phyloP scores from a whole-genome alignment of 2,888 invertebrate species.

The Rhagonycha lutea region DNA sequence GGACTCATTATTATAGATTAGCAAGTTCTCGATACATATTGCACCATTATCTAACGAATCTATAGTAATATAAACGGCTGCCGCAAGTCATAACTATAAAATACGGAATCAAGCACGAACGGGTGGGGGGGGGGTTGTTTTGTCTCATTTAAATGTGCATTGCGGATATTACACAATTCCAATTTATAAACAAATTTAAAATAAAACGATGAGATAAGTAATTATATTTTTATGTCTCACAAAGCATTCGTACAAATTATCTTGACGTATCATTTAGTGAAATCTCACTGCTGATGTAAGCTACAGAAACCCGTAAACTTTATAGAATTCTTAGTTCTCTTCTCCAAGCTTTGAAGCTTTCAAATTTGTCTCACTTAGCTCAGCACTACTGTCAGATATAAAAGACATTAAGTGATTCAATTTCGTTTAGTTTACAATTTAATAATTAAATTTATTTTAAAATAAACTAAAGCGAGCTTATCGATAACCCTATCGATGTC shows the following conservation, averaged over 20 bases:
- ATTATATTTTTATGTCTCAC: not conserved
- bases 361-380: slow-evolving; percentile 18
- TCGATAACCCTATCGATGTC: not conserved
- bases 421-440: not conserved
- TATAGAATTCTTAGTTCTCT: slow-evolving; percentile 1
- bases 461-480: slow-evolving; percentile 3
- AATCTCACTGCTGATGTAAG: slow-evolving; percentile 4
- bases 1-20: slow-evolving; percentile 40
- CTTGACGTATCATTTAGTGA: not conserved
- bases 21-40: slow-evolving; percentile 34
- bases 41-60: slow-evolving; percentile 29
- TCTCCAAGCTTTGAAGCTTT: slow-evolving; percentile 3
- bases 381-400: slow-evolving; percentile 19
- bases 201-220: not conserved
- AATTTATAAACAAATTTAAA: not conserved
- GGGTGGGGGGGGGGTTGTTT: slow-evolving; percentile 7
- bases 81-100: slow-evolving; percentile 32
- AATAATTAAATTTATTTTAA: not conserved
- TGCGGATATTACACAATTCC: slow-evolving; percentile 4
- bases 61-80: slow-evolving; percentile 28
- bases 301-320: slow-evolving; percentile 6
- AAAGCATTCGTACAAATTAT: slow-evolving; percentile 1
- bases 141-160: slow-evolving; percentile 8
- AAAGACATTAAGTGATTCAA: slow-evolving; percentile 7
- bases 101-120: slow-evolving; percentile 21